Base-by-base conservation (phyloP, 2,888 invertebrate genomes). In the Hypena proboscidalis region DNA sequence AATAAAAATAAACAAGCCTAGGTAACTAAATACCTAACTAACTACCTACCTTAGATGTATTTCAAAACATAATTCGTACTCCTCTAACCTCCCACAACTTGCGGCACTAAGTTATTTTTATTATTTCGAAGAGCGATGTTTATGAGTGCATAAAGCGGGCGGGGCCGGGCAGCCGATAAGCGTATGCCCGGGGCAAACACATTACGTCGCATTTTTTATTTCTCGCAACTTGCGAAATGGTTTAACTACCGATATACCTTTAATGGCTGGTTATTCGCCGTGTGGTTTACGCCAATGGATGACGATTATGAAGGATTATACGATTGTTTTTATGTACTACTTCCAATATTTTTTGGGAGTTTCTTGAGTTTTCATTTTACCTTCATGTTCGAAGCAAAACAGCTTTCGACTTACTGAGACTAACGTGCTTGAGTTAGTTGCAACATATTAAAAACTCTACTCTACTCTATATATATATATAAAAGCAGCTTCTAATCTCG, bases 91-190 rank as follows among this genome's bases (percentile, higher is more conserved):
- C 51, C 45, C 35, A 4, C 22, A 41, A 58, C 51, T 57, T 58
- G 60, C 33, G 36, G 48, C 42, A 43, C 58, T 34, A 49, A 65
- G 65, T 67, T 70, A 74, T 77, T 74, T 77, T 71, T 77, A 77
- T 77, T 69, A 75, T 75, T 64, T 70, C 67, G 68, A 58, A 61
- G 69, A 67, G 69, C 66, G 53, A 71, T 72, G 77, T 74, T 77
- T 78, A 78, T 61, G 73, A 49, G 54, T 59, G 66, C 68, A 74
- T 70, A 64, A 67, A 64, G 60, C 57, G 64, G 43, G 48, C 42
- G 57, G 55, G 54, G 47, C 58, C 56, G 58, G 45, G 40, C 33
- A 49, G 38, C 53, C 64, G 76, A 74, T 74, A 75, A 73, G 73
- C 73, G 49, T 52, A 54, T 55, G 65, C 67, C 58, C 32, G 56